These are phyloP conservation scores for Volucella zonaria DNA, from an alignment of 2,888 invertebrate species.

Conservation along the genomic window DNA sequence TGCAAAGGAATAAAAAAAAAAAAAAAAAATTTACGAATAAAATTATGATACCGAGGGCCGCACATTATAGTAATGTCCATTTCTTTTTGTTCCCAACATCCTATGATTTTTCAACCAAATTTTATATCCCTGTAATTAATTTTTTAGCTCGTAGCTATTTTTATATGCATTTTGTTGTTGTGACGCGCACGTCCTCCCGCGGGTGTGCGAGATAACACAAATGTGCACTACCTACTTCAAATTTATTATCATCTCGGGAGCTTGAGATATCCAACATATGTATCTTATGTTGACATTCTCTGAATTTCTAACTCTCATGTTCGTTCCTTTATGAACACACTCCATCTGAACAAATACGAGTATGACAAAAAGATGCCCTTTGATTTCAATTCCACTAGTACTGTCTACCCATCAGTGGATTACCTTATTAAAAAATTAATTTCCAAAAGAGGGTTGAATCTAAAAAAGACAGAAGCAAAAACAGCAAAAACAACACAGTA, in stretches of 20 bases:
- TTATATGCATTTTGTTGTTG: slow-evolving; percentile 53
- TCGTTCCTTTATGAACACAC: background rate
- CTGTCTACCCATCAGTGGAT: slow-evolving; percentile 54
- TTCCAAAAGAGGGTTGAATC: slow-evolving; percentile 53
- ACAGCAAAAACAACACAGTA: no score
- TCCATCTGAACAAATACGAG: slow-evolving; percentile 53
- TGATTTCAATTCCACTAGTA: slow-evolving; percentile 45
- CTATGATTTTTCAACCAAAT: slow-evolving; percentile 62
- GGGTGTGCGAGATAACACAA: slow-evolving; percentile 68
- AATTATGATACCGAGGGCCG: slow-evolving; percentile 68
- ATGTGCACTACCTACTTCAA: slow-evolving; percentile 70
- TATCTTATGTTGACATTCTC: slow-evolving; percentile 50
- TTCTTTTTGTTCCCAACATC: slow-evolving; percentile 51
- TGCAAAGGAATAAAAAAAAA: slow-evolving; percentile 2
- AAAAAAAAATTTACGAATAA: slow-evolving; percentile 33
- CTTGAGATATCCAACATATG: slow-evolving; percentile 47
- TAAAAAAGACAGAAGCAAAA: no score
- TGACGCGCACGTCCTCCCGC: slow-evolving; percentile 56
- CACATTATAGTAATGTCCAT: slow-evolving; percentile 68
- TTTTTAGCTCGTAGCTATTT: slow-evolving; percentile 28
- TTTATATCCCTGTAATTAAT: slow-evolving; percentile 64
- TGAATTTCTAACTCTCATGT: slow-evolving; percentile 34
- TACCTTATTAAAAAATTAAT: slow-evolving; percentile 68
- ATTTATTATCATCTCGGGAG: slow-evolving; percentile 72
- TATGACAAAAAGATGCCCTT: slow-evolving; percentile 52